Evolutionary conservation across 92 coral and sea anemone genomes (phyloP).

Genomic region (Phenganax marumi): DNA sequence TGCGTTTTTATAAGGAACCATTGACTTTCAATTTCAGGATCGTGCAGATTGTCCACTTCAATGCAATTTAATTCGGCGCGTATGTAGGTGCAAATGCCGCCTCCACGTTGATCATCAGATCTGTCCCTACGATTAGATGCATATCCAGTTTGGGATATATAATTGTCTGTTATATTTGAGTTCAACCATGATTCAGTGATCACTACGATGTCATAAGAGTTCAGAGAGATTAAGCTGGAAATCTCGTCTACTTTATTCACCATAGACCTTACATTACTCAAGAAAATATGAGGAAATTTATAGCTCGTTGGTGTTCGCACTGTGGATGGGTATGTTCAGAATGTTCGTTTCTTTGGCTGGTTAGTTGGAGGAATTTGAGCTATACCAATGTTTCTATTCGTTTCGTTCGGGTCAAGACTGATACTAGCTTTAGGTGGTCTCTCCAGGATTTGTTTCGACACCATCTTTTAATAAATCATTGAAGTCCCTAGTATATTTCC

Average conservation of each 20-base stretch:
- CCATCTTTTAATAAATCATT: neutral
- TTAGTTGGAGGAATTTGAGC: too few relatives aligned
- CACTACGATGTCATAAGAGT: conserved; percentile 17
- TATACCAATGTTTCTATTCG: too few relatives aligned
- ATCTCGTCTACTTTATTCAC: conserved; percentile 39
- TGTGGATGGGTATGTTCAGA: too few relatives aligned
- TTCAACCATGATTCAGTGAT: conserved; percentile 51
- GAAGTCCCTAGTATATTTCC: neutral
- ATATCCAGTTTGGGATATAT: conserved; percentile 21
- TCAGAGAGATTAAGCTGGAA: neutral
- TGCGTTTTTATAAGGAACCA: conserved; percentile 46
- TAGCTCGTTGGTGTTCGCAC: too few relatives aligned
- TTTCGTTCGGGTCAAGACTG: too few relatives aligned
- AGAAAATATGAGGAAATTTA: conserved; percentile 6
- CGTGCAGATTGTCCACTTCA: neutral
- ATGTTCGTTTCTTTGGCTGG: too few relatives aligned
- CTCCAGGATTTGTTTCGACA: too few relatives aligned
- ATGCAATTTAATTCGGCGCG: neutral
- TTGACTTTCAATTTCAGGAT: conserved; percentile 4
- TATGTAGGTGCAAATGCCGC: conserved; percentile 21
- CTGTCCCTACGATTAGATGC: neutral
- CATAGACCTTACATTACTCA: conserved; percentile 35
- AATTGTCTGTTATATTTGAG: neutral
- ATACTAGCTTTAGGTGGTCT: too few relatives aligned
- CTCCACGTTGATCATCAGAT: conserved; percentile 30